Evolutionary conservation across 1,140 invertebrate species (phyloP), one percentile per base, ranked within the genome.

Genomic region (Drosophila lowei): DNA sequence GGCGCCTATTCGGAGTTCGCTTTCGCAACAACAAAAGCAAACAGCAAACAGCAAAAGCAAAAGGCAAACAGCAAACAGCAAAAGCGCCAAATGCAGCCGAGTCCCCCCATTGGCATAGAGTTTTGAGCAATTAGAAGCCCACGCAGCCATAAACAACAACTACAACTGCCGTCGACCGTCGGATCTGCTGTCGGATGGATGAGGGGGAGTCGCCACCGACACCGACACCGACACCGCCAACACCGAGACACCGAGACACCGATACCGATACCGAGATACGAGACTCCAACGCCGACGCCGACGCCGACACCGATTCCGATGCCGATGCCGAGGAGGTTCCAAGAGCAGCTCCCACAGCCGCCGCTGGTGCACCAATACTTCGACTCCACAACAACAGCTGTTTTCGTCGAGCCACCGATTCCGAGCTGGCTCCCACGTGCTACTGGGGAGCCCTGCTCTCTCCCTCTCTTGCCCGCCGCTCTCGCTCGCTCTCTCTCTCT

Each of bases 121-220:
- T 79, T 84, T 85, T 84, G 85, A 89, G 86, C 86, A 89, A 89
- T 89, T 89, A 89, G 86, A 89, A 89, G 76, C 86, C 86, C 86
- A 89, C 86, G 86, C 86, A 89, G 86, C 78, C 78, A 89, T 89
- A 89, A 90, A 90, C 73, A 75, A 89, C 79, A 88, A 75, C 83
- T 68, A 65, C 73, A 38, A 38, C 34, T 38, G 34, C 34, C 34
- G 34, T 38, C 9, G 30, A 23, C 23, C 2, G 4, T 5, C 23
- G 18, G 28, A 30, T 7, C 28, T 30, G 28, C 28, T 30, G 30
- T 34, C 30, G 34, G 34, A 13, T 13, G 11, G 34, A 38, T 38
- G 11, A 13, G 34, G 34, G 34, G 34, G 34, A 38, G 34, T 38
- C 64, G 23, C 23, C 28, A 30, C 28, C 28, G 28, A 30, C 28